These are phyloP conservation scores for Orcinus orca DNA, from an alignment of 2,113 vertebrate genomes.

Conservation along the genomic window DNA sequence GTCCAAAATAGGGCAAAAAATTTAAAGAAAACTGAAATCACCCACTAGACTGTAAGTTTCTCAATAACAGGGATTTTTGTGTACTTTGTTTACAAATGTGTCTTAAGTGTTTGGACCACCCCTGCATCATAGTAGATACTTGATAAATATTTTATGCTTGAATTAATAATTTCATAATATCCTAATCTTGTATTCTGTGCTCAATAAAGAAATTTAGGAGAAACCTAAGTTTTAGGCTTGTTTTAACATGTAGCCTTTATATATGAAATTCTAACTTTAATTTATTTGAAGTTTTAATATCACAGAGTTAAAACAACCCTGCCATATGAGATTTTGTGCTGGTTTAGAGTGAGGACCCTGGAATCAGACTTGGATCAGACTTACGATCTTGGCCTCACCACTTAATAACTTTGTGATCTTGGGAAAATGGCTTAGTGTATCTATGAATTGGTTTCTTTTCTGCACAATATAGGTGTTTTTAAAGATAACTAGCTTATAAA, in stretches of 20 bases:
- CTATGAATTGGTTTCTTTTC: not conserved
- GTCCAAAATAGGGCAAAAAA: not conserved
- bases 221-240: slow-evolving; percentile 34
- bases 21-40: slow-evolving; percentile 26
- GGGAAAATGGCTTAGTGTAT: not conserved
- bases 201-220: slow-evolving; percentile 37
- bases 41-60: not conserved
- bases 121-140: not conserved
- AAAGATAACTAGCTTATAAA: not conserved
- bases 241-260: not conserved
- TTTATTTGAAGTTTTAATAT: not conserved
- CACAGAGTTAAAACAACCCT: not conserved
- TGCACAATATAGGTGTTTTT: not conserved
- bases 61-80: not conserved
- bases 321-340: not conserved
- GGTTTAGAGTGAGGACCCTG: not conserved
- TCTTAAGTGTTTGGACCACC: not conserved
- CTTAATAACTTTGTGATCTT: not conserved
- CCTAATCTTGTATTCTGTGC: slow-evolving; percentile 28
- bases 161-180: slow-evolving; percentile 30
- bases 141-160: not conserved
- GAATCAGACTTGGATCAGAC: not conserved
- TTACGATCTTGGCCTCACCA: not conserved
- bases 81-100: not conserved
- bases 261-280: not conserved